Evolutionary conservation across 1,140 invertebrate species (phyloP).

Genomic region (Neuroterus valhalla): DNA sequence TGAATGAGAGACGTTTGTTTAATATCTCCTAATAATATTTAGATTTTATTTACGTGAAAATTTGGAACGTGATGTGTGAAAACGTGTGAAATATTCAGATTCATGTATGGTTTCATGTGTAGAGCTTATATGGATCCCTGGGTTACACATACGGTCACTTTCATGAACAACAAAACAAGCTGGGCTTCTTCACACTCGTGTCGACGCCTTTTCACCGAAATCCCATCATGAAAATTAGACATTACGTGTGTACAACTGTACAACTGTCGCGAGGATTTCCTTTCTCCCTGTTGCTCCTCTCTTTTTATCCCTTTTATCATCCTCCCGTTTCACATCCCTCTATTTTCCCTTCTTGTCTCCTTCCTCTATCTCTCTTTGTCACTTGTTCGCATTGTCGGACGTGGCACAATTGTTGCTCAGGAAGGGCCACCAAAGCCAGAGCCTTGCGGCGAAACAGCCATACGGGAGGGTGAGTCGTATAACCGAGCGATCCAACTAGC

Average conservation of each 20-base stretch:
- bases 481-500: conserved; percentile 47
- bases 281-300: conserved; percentile 28
- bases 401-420: conserved; percentile 42
- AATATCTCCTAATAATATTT: not conserved
- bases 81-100: not conserved
- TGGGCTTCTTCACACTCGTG: conserved; percentile 37
- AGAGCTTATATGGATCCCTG: not conserved
- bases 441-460: not conserved
- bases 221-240: conserved; percentile 50
- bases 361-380: conserved; percentile 40
- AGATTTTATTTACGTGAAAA: not conserved
- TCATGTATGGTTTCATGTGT: not conserved
- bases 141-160: not conserved
- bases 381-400: conserved; percentile 37
- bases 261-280: conserved; percentile 46
- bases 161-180: conserved; percentile 35
- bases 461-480: not conserved
- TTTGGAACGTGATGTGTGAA: not conserved
- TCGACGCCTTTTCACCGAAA: conserved; percentile 48
- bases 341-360: not conserved
- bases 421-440: conserved; percentile 2
- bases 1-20: not conserved
- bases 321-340: conserved; percentile 30
- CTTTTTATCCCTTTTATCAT: not conserved
- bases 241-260: conserved; percentile 48